Evolutionary conservation across 2,113 vertebrate genomes (phyloP).

Genomic region (Ranitomeya variabilis): DNA sequence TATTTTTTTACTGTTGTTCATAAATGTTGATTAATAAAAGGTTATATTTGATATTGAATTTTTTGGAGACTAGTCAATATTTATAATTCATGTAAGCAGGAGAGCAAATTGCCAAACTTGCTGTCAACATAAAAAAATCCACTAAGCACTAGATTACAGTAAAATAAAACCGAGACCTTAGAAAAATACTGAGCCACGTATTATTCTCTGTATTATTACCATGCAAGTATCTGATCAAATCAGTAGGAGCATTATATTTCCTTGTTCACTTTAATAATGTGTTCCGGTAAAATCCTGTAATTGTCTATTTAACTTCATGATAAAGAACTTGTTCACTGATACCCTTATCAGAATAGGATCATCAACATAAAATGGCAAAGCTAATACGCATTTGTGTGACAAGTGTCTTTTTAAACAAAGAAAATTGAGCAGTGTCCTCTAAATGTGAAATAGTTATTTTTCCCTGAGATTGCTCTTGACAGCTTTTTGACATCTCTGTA

Average conservation of each 20-base stretch:
- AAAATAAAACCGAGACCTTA: background rate
- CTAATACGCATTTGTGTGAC: conserved; percentile 14
- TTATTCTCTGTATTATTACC: background rate
- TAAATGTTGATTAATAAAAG: too few relatives aligned
- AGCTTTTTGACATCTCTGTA: conserved; percentile 47
- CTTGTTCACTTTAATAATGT: conserved; percentile 8
- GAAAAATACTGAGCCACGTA: background rate
- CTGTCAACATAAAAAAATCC: background rate
- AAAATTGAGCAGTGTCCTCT: conserved; percentile 37
- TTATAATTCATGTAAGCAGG: background rate
- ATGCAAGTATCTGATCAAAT: background rate
- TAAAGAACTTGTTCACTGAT: conserved; percentile 13
- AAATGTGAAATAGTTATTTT: conserved; percentile 37
- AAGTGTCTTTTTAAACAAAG: conserved; percentile 13
- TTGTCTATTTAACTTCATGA: background rate
- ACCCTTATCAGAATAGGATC: conserved; percentile 17
- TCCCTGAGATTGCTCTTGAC: conserved; percentile 33
- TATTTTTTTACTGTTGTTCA: too few relatives aligned
- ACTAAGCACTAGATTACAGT: background rate
- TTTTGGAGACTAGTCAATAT: background rate
- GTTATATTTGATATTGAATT: too few relatives aligned
- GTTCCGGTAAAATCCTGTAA: background rate
- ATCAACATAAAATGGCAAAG: conserved; percentile 14
- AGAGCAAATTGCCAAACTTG: background rate
- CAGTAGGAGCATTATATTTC: background rate